Evolutionary conservation across 2,113 vertebrate species (phyloP).

Genomic region (Stomatorhinus ivindoensis): DNA sequence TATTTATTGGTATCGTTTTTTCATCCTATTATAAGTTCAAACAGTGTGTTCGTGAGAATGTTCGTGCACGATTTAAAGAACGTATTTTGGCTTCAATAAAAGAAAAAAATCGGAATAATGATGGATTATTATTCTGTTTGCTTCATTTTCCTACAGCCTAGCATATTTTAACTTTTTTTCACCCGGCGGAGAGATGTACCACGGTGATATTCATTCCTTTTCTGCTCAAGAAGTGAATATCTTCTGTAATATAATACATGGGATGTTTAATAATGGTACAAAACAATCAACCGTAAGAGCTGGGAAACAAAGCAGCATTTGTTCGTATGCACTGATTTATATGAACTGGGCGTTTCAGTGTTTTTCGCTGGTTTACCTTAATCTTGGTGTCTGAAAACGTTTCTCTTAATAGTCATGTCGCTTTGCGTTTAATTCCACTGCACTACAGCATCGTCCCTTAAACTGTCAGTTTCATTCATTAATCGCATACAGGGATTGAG

Average conservation of each 20-base stretch:
- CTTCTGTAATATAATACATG: background rate
- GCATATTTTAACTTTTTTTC: background rate
- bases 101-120: background rate
- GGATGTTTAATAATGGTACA: background rate
- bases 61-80: background rate
- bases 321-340: background rate
- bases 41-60: background rate
- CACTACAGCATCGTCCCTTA: background rate
- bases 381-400: background rate
- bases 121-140: background rate
- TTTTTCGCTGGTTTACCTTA: background rate
- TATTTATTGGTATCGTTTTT: background rate
- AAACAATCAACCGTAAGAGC: background rate
- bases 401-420: background rate
- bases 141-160: background rate
- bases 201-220: background rate
- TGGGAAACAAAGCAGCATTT: background rate
- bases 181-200: background rate
- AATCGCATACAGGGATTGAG: background rate
- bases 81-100: background rate
- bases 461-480: background rate
- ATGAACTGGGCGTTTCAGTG: background rate
- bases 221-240: background rate
- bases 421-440: background rate
- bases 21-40: background rate